phyloP scores from a whole-genome alignment of 2,797 vertebrate species.

The Labeo calbasu region DNA sequence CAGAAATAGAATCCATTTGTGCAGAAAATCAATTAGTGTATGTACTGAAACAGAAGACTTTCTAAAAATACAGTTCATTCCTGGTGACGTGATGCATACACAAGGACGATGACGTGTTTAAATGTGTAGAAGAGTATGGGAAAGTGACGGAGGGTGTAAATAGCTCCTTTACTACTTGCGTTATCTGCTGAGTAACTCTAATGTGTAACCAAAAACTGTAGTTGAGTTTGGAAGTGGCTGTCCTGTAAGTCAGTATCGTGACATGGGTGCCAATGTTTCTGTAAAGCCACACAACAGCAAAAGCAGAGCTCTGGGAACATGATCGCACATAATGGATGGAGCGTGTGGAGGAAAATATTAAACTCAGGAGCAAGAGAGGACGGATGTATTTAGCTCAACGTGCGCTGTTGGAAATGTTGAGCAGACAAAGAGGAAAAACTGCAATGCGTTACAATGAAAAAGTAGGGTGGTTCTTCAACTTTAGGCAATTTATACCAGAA shows the following conservation, averaged over 20 bases:
- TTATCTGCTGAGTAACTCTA: constrained; percentile 71
- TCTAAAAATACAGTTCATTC: constrained; percentile 30
- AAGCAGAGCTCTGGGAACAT: constrained; percentile 63
- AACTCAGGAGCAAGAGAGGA: background rate
- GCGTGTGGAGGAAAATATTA: constrained; percentile 32
- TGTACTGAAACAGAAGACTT: constrained; percentile 18
- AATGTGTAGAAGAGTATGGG: background rate
- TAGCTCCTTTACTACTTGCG: background rate
- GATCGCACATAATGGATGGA: constrained; percentile 59
- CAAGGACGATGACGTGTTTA: constrained; percentile 38
- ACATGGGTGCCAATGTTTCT: constrained; percentile 49
- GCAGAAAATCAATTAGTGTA: constrained; percentile 4
- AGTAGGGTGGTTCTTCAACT: background rate
- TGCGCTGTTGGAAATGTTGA: background rate
- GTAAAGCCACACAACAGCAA: constrained; percentile 52
- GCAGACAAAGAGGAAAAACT: background rate
- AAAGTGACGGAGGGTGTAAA: background rate
- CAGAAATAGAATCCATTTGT: background rate
- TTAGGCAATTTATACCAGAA: background rate
- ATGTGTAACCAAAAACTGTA: constrained; percentile 55
- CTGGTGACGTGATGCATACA: background rate
- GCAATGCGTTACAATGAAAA: background rate
- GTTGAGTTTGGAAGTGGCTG: constrained; percentile 48
- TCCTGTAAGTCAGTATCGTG: constrained; percentile 62
- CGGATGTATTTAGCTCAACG: background rate